Evolutionary conservation across 2,888 invertebrate genomes (phyloP), one percentile per base, ranked within the genome.

Genomic region (Pristionchus japonicus): DNA sequence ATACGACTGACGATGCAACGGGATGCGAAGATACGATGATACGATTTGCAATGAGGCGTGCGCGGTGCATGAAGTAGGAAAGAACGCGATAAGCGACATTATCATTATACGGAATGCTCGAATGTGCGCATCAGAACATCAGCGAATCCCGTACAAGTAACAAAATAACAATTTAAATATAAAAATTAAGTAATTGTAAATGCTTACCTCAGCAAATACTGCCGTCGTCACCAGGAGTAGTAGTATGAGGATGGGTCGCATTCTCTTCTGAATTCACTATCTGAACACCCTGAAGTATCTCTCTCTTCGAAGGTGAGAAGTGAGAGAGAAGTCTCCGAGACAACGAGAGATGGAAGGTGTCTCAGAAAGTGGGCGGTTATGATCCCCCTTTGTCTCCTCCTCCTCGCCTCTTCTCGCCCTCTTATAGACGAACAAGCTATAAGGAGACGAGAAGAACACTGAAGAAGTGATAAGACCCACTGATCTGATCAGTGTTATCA

Each of bases 341-440:
- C 15, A 70, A 43, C 82, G 49, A 52, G 82, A 83, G 52, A 27
- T 52, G 49, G 34, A 47, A 47, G n/a, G n/a, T n/a, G n/a, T n/a
- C n/a, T n/a, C n/a, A n/a, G n/a, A n/a, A n/a, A n/a, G n/a, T n/a
- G n/a, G n/a, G n/a, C n/a, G n/a, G n/a, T n/a, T n/a, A n/a, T 83
- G 82, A 83, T 52, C 52, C 34, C 82, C 43, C 49, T 83, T 83
- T 83, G 20, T 52, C 52, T n/a, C 27, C 43, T 80, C 80, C 34
- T 47, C 82, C 52, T 49, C 82, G 11, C 20, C 80, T 80, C 52
- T 52, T 52, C 23, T 34, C 31, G 15, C 34, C 23, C 64, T 64
- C 82, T 83, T 83, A 83, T 83, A 83, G 82, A 83, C 82, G 82
- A 52, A 52, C n/a, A 13, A 83, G 82, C 82, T 83, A 83, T 23